These are phyloP conservation scores for Aphelocoma californica DNA, from an alignment of 2,797 vertebrate genomes.

Conservation along the genomic window DNA sequence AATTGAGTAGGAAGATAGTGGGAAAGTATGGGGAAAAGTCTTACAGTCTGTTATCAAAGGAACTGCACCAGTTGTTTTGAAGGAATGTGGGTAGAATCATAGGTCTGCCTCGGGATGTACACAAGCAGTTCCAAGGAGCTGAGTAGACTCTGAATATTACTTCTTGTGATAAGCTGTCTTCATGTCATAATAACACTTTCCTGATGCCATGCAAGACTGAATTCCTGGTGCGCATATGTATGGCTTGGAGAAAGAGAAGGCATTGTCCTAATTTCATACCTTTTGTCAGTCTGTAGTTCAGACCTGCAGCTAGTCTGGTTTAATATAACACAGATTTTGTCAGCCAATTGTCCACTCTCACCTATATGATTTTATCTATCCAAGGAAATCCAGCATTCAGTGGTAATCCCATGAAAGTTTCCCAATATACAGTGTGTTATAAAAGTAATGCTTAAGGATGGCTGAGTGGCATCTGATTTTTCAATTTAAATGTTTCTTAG, in stretches of 20 bases:
- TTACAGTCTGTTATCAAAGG: neutral
- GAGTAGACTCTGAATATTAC: neutral
- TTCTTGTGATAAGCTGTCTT: neutral
- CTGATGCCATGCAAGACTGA: neutral
- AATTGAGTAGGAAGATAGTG: neutral
- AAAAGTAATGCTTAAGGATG: neutral
- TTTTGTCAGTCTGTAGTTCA: neutral
- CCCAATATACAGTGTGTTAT: neutral
- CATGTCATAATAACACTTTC: neutral
- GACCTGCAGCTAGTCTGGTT: slow-evolving; percentile 58
- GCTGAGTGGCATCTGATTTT: neutral
- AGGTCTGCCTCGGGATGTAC: neutral
- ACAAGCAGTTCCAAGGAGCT: neutral
- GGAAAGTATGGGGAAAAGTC: neutral
- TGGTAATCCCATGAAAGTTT: slow-evolving; percentile 6
- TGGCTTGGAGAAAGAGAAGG: neutral
- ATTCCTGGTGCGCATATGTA: neutral
- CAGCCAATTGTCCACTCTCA: slow-evolving; percentile 66
- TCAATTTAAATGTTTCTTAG: neutral
- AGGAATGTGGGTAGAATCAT: neutral
- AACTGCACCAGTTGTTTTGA: neutral
- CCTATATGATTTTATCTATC: slow-evolving; percentile 74
- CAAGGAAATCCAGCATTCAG: slow-evolving; percentile 57
- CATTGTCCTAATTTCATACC: neutral
- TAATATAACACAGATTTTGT: slow-evolving; percentile 54